Base-by-base conservation (phyloP, 2,888 invertebrate genomes). In the Trichopoda pennipes region DNA sequence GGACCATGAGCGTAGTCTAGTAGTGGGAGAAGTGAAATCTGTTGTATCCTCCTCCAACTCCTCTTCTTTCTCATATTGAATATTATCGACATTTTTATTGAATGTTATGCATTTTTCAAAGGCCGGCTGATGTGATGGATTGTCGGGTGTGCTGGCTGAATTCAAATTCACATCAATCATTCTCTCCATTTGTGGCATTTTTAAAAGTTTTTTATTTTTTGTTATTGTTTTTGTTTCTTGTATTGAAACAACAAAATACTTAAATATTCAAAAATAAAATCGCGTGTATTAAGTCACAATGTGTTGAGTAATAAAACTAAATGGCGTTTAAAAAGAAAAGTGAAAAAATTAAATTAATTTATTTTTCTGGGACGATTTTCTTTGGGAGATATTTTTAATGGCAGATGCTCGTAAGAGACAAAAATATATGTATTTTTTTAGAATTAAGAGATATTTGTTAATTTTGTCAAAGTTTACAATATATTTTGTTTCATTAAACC, bases 81-180 rank as follows among this genome's bases (percentile, higher is more conserved):
- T 74, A 32, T 61, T 69, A 35, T 74, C 61, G 6, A 80, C 68
- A 32, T 73, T 80, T 63, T 49, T 61, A 51, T 80, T 74, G 2
- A 79, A 80, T 12, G 79, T 66, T 9, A 74, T 80, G 42, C 53
- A 58, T 63, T 80, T 80, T 17, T 80, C 74, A 32, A 28, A 12
- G 3, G 68, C 53, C 38, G 38, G 49, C 17, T 56, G 42, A 3
- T 81, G 79, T 44, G 58, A 53, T 17, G 76, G 44, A 7, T 23
- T 23, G 2, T 28, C 84, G 47, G 87, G 85, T 16, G 85, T 86
- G 2, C 73, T 84, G 10, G 85, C 84, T 28, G 86, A 70, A 53
- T 87, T 86, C 68, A 88, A 78, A 75, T 86, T 86, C 6, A 88
- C 83, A 63, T 88, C 87, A 72, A 88, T 86, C 87, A 89, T 85